A percentile compares a stretch with the other conserved stretches of the same genome.
Conservation (phyloP, 1,140 invertebrate species). For the Saccostrea glomerata region DNA sequence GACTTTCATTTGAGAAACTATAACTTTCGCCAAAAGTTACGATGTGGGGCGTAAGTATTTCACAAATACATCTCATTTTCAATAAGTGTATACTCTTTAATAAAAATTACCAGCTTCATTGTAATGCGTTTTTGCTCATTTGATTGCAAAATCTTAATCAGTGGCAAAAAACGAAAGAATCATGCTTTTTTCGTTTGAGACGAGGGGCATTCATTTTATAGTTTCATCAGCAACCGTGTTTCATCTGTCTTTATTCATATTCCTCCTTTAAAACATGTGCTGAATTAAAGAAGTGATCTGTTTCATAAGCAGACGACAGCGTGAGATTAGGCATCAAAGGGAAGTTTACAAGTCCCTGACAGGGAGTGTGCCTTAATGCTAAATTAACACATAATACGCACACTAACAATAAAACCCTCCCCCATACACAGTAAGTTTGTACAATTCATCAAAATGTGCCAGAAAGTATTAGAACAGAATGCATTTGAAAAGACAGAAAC, state of each 20-base stretch:
- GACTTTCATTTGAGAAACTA: too few species aligned
- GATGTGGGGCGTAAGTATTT: neutral
- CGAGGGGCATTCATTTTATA: neutral
- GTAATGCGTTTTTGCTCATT: too few species aligned
- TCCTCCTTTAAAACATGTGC: neutral
- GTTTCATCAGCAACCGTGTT: neutral
- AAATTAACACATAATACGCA: slow-evolving; percentile 29
- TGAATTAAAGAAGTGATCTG: slow-evolving; percentile 19
- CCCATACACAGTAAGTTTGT: neutral
- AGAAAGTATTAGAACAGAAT: neutral
- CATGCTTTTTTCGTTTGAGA: neutral
- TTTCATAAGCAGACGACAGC: slow-evolving; percentile 25
- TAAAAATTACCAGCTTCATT: neutral
- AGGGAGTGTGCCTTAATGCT: slow-evolving; percentile 10
- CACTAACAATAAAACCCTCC: slow-evolving; percentile 26
- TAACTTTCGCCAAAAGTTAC: neutral
- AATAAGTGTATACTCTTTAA: neutral
- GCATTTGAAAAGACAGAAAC: neutral
- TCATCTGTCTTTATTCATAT: slow-evolving; percentile 22
- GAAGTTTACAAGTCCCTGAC: slow-evolving; percentile 13
- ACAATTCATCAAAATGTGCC: slow-evolving; percentile 8
- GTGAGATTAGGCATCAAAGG: slow-evolving; percentile 24
- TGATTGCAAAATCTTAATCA: too few species aligned
- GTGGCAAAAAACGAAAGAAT: too few species aligned
- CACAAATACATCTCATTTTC: neutral